Conservation (phyloP, 2,797 vertebrate species). For the Sphaeramia orbicularis region DNA sequence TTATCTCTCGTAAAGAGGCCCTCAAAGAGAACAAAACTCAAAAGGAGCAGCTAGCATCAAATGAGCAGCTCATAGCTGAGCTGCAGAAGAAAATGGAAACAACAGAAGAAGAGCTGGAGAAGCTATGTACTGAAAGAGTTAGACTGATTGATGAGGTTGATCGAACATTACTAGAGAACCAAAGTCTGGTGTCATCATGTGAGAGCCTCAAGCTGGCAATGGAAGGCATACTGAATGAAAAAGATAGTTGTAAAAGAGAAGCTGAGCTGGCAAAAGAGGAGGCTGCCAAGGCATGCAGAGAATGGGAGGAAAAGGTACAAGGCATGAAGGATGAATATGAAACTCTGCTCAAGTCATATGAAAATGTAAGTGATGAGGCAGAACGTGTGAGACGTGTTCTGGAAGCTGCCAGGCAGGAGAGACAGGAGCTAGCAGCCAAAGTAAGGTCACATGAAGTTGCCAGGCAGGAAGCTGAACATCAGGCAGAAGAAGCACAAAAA, state of each 20-base stretch:
- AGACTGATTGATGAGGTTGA: constrained; percentile 90
- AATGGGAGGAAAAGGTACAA: constrained; percentile 89
- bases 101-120: constrained; percentile 78
- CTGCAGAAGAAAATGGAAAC: constrained; percentile 79
- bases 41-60: constrained; percentile 87
- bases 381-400: constrained; percentile 91
- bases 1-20: constrained; percentile 95
- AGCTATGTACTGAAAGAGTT: constrained; percentile 85
- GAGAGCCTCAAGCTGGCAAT: constrained; percentile 92
- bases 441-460: constrained; percentile 85
- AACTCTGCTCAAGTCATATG: constrained; percentile 94
- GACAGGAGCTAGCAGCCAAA: constrained; percentile 88
- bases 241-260: constrained; percentile 86
- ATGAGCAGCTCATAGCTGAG: constrained; percentile 73
- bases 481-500: constrained; percentile 86
- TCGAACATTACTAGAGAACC: constrained; percentile 88
- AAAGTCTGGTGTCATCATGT: constrained; percentile 89
- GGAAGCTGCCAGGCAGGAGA: constrained; percentile 92
- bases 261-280: constrained; percentile 81
- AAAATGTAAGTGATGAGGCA: constrained; percentile 94
- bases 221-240: constrained; percentile 88
- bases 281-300: constrained; percentile 77
- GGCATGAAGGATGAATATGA: constrained; percentile 96
- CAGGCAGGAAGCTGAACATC: constrained; percentile 86
- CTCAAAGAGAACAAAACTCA: constrained; percentile 91